Base-by-base conservation (phyloP, 2,797 vertebrate species). In the Myotis myotis region DNA sequence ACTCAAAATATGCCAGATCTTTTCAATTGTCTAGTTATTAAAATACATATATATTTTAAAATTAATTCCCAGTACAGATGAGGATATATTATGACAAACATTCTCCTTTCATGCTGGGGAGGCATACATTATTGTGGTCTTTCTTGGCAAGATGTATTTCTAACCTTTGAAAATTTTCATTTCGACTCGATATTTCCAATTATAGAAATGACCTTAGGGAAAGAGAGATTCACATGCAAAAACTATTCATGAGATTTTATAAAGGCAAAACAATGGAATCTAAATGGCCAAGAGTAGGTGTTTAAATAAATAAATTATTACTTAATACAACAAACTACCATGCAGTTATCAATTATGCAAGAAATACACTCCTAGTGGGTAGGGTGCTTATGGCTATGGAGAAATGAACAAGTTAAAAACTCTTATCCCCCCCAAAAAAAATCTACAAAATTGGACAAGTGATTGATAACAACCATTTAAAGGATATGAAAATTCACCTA, bases 111-210 rank as follows among this genome's bases (percentile, higher is more conserved):
- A 6, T 64, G 28, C 1, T 66, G 7, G 38, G 16, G 22, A 88
- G 17, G 16, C n/a, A 74, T 23, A 89, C 68, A 51, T 86, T 81
- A 0, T 55, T 79, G 36, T 33, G 62, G n/a, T 23, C 9, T 47
- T 95, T 88, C 28, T 38, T 89, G 4, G 41, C 22, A 79, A 38
- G 30, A 53, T 64, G 10, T 49, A 89, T 82, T 62, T 25, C 3
- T 49, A 76, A 92, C 4, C 25, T 93, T 95, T 85, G 41, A 82
- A 91, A 89, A 84, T 28, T 74, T 75, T 23, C 87, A 84, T 72
- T 83, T 96, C 75, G 22, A 92, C 28, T 49, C 25, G 76, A 53
- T 89, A 68, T 80, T 91, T 93, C n/a, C 51, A 93, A 53, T 75
- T 53, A 49, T 80, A 89, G 15, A 87, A 84, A 49, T 84, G 13